Percentiles rank a stretch among this genome's conserved stretches.
Evolutionary conservation across 2,797 vertebrate genomes (phyloP).

Genomic region (Rhynchonycteris naso): DNA sequence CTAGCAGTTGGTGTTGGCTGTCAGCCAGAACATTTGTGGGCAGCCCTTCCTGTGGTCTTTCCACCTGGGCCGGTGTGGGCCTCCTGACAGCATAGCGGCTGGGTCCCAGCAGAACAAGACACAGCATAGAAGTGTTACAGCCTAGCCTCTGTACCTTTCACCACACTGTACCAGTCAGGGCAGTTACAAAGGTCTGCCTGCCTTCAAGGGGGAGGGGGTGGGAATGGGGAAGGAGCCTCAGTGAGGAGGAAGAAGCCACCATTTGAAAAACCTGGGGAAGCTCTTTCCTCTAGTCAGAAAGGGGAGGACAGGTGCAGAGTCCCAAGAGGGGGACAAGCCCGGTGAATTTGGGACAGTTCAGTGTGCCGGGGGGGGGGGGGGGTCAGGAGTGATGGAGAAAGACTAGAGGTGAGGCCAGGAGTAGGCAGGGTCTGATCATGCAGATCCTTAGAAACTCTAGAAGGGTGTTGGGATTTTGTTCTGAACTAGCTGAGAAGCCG

Average conservation of each 20-base stretch:
- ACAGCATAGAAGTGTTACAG: rapidly evolving
- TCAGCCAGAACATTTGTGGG: neutral
- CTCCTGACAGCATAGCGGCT: neutral
- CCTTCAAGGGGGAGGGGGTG: neutral
- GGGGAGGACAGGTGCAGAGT: neutral
- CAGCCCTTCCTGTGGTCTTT: neutral
- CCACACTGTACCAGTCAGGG: neutral
- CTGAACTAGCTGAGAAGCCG: neutral
- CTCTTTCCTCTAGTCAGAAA: neutral
- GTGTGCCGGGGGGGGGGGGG: neutral
- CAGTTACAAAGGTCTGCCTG: neutral
- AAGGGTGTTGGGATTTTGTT: neutral
- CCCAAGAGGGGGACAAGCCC: rapidly evolving
- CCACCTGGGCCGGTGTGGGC: neutral
- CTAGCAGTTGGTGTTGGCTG: neutral
- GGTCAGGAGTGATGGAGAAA: neutral
- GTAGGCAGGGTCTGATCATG: rapidly evolving
- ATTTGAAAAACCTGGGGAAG: neutral
- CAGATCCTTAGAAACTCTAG: rapidly evolving
- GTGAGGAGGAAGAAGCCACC: neutral
- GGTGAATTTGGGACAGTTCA: neutral
- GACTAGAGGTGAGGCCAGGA: neutral
- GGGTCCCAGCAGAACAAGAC: neutral
- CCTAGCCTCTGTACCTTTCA: neutral
- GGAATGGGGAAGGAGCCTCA: neutral